Evolutionary conservation across 2,888 invertebrate species (phyloP), one percentile per base, ranked within the genome.

Genomic region (Protodeltote pygarga): DNA sequence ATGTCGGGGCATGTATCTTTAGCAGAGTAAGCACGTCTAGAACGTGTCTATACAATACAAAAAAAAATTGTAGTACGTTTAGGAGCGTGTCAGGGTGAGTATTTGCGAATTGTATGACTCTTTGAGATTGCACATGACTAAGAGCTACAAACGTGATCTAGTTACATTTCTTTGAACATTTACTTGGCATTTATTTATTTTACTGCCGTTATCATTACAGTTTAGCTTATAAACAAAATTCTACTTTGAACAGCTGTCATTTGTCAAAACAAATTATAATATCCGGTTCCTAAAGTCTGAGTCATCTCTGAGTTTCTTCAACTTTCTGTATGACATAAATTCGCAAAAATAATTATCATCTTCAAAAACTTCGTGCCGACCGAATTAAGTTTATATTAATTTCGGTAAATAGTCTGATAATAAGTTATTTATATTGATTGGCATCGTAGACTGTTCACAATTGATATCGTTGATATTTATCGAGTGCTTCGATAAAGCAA

Each of bases 281-380:
- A 61, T 45, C 49, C 58, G 59, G 57, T 58, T 49, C 28, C 17
- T 35, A 40, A 3, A 20, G 29, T 21, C 46, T 57, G 46, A 53
- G 27, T 53, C 52, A 45, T 46, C 20, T 31, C 32, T 14, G 17
- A 48, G 50, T 54, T 45, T 63, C 41, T 52, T 50, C 25, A 32
- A 63, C 64, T 64, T 64, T 64, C 61, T 20, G 38, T 35, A 46
- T 31, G 34, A 54, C 9, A 51, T 34, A 40, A 44, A 46, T 40
- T 29, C 16, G 5, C 16, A 19, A 39, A 25, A 13, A 5, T n/a
- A n/a, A 39, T 39, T 34, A 53, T 58, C 5, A 39, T 40, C 3
- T 20, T 39, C 25, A 10, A 45, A 8, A 35, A 20, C n/a, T 17
- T 55, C 13, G 35, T 45, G 13, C 14, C 41, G 15, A 5, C 9